phyloP scores from a whole-genome alignment of 1,140 invertebrate species.

The Drosophila tani region DNA sequence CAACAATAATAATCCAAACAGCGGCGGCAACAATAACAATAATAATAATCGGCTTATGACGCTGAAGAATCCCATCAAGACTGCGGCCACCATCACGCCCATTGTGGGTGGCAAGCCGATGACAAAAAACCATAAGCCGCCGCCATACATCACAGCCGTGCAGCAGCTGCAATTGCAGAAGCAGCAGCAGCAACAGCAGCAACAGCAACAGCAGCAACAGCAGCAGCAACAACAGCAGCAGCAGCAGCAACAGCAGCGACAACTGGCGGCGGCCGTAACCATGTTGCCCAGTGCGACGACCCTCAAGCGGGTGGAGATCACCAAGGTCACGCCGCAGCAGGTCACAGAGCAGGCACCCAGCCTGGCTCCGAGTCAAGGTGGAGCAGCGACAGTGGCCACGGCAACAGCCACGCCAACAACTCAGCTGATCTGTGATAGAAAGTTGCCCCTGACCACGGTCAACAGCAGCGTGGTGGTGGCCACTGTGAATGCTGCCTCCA shows the following conservation, averaged over 20 bases:
- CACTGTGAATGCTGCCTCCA: constrained; percentile 5
- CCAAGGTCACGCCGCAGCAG: constrained; percentile 58
- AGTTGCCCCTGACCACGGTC: constrained; percentile 37
- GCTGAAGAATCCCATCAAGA: constrained; percentile 75
- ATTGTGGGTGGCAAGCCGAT: constrained; percentile 78
- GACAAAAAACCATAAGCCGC: constrained; percentile 84
- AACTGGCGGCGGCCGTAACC: constrained; percentile 79
- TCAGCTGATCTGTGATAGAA: constrained; percentile 67
- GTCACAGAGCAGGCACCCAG: constrained; percentile 41
- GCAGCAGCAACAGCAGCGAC: constrained; percentile 77
- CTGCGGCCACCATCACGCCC: constrained; percentile 77
- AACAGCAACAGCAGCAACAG: constrained; percentile 72
- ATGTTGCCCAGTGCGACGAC: constrained; percentile 83
- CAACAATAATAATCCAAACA: constrained; percentile 47
- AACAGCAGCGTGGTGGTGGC: constrained; percentile 42
- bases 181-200: constrained; percentile 76
- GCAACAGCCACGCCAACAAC: constrained; percentile 39
- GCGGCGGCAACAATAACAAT: constrained; percentile 52
- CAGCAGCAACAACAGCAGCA: constrained; percentile 77
- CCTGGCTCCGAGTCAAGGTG: constrained; percentile 27
- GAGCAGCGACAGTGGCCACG: constrained; percentile 33
- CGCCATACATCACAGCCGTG: constrained; percentile 82
- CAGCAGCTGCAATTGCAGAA: constrained; percentile 81
- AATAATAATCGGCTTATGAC: constrained; percentile 53
- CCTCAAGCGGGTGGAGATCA: constrained; percentile 78